Percentiles rank a stretch among this genome's conserved stretches.
Evolutionary conservation across 2,888 invertebrate genomes (phyloP).

Genomic region (Morinoia aosen): DNA sequence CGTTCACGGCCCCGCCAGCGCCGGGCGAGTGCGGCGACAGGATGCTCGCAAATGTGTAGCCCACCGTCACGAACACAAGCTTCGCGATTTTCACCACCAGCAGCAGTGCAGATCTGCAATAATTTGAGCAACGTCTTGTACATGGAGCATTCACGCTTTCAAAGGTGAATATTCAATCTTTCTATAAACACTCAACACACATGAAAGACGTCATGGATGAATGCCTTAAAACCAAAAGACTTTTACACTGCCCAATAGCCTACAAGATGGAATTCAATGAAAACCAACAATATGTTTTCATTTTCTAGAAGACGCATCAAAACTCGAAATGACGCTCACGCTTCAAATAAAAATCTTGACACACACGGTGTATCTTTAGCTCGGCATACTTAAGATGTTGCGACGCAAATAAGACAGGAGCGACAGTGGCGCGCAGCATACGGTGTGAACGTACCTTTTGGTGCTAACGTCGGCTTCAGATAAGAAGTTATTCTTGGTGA

Average conservation of each 20-base stretch:
- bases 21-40: conserved; percentile 70
- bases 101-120: conserved; percentile 84
- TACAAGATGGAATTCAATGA: background rate
- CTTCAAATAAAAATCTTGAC: background rate
- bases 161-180: background rate
- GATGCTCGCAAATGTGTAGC: conserved; percentile 71
- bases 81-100: conserved; percentile 91
- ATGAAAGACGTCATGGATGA: background rate
- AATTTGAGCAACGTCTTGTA: background rate
- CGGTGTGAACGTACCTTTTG: conserved; percentile 74
- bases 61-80: conserved; percentile 83
- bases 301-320: no score
- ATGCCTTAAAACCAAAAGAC: background rate
- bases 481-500: conserved; percentile 88
- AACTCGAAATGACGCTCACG: background rate
- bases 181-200: background rate
- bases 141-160: background rate
- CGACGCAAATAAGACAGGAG: background rate
- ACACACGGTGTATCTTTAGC: background rate
- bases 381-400: background rate
- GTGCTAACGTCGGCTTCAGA: conserved; percentile 84
- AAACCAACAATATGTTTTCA: background rate
- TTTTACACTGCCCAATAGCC: background rate
- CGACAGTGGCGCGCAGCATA: background rate
- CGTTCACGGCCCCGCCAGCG: conserved; percentile 61